phyloP scores from a whole-genome alignment of 2,797 vertebrate genomes.

The Lycodopsis pacificus region DNA sequence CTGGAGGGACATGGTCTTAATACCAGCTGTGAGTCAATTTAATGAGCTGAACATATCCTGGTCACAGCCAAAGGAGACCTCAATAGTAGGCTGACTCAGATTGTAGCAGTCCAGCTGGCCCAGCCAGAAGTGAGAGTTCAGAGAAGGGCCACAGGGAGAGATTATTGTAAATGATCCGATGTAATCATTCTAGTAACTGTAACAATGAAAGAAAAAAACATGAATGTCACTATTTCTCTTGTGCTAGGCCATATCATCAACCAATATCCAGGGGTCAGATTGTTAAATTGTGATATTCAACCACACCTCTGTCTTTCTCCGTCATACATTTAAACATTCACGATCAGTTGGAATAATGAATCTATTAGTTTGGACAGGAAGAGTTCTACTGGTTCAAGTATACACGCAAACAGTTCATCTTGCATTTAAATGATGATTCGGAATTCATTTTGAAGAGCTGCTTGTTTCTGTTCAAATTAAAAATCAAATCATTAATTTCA shows the following conservation, averaged over 20 bases:
- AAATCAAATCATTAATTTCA: background rate
- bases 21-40: conserved; percentile 65
- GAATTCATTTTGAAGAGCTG: background rate
- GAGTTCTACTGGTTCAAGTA: background rate
- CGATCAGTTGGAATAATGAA: conserved; percentile 5
- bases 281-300: conserved; percentile 8
- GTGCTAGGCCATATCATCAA: conserved; percentile 14
- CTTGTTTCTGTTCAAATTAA: background rate
- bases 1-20: conserved; percentile 39
- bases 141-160: conserved; percentile 37
- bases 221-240: conserved; percentile 50
- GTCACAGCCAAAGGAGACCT: conserved; percentile 49
- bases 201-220: conserved; percentile 44
- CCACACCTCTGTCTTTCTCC: conserved; percentile 19
- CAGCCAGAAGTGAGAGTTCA: conserved; percentile 37
- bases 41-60: conserved; percentile 67
- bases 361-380: background rate
- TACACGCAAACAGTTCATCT: background rate
- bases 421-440: conserved; percentile 7
- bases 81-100: conserved; percentile 30
- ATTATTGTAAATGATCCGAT: conserved; percentile 64
- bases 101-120: conserved; percentile 41
- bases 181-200: conserved; percentile 55
- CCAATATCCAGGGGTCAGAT: conserved; percentile 5
- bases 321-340: conserved; percentile 8